Evolutionary conservation across 2,113 vertebrate species (phyloP), one percentile per base, ranked within the genome.

Genomic region (Corythaixoides concolor): DNA sequence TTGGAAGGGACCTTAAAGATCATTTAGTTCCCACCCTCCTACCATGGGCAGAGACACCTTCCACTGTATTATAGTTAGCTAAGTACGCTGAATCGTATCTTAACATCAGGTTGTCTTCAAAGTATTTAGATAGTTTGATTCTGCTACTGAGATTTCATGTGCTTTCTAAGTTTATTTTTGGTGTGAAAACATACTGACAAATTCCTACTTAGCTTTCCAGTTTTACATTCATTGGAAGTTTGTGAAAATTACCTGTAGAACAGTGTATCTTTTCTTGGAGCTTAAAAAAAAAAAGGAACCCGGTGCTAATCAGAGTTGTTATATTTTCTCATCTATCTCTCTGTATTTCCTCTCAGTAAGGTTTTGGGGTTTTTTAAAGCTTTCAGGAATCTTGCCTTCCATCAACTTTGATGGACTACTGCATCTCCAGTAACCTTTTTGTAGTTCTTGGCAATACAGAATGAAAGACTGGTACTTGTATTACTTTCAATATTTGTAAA

Each of bases 231-330:
- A 74, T 11, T 86, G 37, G 50, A 78, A 70, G 10, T 37, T 90
- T 81, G 15, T 58, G 83, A 87, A 82, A 63, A 63, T 45, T 49
- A 8, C 32, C 45, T 75, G 6, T 14, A 30, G 52, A 85, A 76
- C 13, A 76, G 15, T 30, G 5, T 18, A 12, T 66, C 6, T 63
- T 58, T 92, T 85, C 52, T 35, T 39, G 23, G 3, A 33, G 13
- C 26, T 45, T 74, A 32, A n/a, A 35, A 62, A 67, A 67, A 47
- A 63, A 4, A 4, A n/a, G 2, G 5, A 47, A 49, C 4, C n/a
- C 0, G 0, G 10, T 50, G 39, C 3, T 60, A 56, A 60, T 69
- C 20, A 37, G 11, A 2, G 15, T 60, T 80, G 60, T 39, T 47
- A 5, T 13, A 39, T 75, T 77, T 73, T 88, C 19, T 90, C 9